Percentiles rank a stretch among this genome's conserved stretches.
These are phyloP conservation scores for Heliconius hortense DNA, from an alignment of 2,888 invertebrate species.

Conservation along the genomic window DNA sequence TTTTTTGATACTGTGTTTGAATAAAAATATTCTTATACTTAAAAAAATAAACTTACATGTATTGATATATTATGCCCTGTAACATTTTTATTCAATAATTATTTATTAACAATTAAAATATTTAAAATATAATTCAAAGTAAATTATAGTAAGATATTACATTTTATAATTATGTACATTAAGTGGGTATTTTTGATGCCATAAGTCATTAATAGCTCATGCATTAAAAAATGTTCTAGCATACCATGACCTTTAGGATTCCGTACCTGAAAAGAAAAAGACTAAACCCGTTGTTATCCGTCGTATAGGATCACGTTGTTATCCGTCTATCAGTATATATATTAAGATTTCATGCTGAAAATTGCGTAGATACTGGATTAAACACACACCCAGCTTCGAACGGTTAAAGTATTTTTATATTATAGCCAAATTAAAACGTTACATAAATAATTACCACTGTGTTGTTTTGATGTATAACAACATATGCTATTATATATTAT, in stretches of 20 bases:
- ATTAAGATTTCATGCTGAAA: no score
- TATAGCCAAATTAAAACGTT: no score
- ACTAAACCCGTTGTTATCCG: neutral
- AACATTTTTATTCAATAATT: neutral
- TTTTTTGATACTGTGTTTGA: no score
- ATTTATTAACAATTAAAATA: neutral
- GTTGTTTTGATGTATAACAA: no score
- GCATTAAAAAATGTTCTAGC: neutral
- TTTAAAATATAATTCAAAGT: neutral
- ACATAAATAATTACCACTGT: no score
- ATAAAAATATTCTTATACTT: no score
- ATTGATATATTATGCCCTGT: neutral
- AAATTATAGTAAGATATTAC: neutral
- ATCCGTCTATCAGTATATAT: neutral
- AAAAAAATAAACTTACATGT: neutral
- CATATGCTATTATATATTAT: no score
- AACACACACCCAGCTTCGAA: no score
- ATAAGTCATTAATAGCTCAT: neutral
- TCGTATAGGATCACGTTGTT: neutral
- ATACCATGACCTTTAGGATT: neutral
- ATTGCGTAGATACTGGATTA: no score
- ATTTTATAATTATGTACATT: no score
- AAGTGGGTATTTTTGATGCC: neutral
- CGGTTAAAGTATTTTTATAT: no score
- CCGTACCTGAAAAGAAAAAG: neutral